Conservation (phyloP, 2,113 vertebrate species). For the Pygoscelis adeliae region DNA sequence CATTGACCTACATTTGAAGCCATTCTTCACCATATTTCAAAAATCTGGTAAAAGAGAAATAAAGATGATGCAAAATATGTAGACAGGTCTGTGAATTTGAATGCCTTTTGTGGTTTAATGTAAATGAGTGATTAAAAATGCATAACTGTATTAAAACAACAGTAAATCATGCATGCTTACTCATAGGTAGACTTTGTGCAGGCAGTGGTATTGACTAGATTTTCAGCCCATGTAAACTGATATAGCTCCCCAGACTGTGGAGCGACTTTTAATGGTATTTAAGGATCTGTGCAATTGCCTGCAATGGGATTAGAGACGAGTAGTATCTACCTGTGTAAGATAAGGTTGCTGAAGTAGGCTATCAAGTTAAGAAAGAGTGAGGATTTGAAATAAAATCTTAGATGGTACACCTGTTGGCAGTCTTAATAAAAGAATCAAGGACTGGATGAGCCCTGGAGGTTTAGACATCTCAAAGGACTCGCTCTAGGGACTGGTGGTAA, state of each 20-base stretch:
- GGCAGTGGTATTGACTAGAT: not conserved
- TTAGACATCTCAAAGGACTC: not conserved
- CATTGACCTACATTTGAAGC: not conserved
- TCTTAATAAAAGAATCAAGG: not conserved
- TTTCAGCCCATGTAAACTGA: not conserved
- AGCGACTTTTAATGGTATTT: not conserved
- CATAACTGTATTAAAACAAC: not conserved
- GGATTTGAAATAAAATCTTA: not conserved
- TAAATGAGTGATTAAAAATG: not conserved
- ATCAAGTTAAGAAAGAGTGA: not conserved
- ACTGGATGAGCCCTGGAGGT: not conserved
- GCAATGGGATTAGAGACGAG: not conserved
- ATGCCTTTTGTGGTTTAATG: not conserved
- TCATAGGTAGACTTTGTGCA: not conserved
- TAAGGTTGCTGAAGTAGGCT: not conserved
- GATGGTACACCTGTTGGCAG: not conserved
- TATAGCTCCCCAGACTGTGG: not conserved
- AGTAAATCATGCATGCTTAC: not conserved
- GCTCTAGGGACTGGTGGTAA: not conserved
- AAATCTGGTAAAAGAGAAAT: not conserved
- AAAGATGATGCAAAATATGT: not conserved
- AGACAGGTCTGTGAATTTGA: not conserved
- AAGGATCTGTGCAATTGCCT: not conserved
- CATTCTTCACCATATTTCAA: not conserved
- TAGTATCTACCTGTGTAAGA: not conserved